Evolutionary conservation across 2,113 vertebrate species (phyloP), one percentile per base, ranked within the genome.

Genomic region (Mustela nigripes): DNA sequence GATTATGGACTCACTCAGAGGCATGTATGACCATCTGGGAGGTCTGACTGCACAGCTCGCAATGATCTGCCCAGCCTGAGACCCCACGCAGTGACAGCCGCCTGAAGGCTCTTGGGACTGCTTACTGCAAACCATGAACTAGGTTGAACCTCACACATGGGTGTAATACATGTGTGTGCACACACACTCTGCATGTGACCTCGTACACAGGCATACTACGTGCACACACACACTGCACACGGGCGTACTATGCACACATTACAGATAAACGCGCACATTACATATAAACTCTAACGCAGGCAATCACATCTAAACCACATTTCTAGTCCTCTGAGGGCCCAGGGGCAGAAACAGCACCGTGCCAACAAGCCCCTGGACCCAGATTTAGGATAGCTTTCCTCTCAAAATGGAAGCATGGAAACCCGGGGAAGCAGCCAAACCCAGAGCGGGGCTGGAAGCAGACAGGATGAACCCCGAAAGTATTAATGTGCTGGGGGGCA

Each of bases 61-160:
- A 12, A 0, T 2, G 50, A n/a, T 18, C 11, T 39, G 4, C 76
- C 10, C 48, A 22, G 22, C 18, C 26, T 1, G 2, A 18, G 56
- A 50, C 9, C 5, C 48, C 79, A 73, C 16, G 9, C 2, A 7
- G 31, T 5, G n/a, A 36, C 16, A 22, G 11, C 48, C 18, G 65
- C 60, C 31, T 5, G 14, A 22, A 12, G 18, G 73, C 33, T 12
- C 45, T 26, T 12, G 0, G 39, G 39, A 74, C 5, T 26, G 12
- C 39, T 15, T 22, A 15, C 11, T 74, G 39, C 33, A n/a, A 19
- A 11, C 12, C 1, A 0, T 4, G 4, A 26, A 62, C 62, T 10
- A 18, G 45, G 7, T 4, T 21, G 7, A 36, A 19, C 8, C 67
- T 73, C 4, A 19, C 19, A 73, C n/a, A 22, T 21, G 9, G 69